Evolutionary conservation across 2,888 invertebrate species (phyloP).

Genomic region (Agonopterix arenella): DNA sequence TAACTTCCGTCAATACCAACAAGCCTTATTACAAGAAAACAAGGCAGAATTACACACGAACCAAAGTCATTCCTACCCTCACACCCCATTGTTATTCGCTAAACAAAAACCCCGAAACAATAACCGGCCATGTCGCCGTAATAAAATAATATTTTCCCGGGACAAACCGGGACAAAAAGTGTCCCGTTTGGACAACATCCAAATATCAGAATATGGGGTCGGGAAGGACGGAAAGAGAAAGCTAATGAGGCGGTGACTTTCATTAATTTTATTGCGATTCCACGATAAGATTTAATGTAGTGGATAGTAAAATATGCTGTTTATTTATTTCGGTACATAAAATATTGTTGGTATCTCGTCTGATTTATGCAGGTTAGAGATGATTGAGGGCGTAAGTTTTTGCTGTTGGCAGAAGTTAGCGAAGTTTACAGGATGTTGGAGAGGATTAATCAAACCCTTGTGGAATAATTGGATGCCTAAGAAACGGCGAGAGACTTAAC

Average conservation of each 20-base stretch:
- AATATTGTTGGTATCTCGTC: not conserved
- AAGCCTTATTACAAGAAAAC: not conserved
- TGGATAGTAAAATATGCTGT: conserved; percentile 2
- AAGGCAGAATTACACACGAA: conserved; percentile 1
- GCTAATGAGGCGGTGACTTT: conserved; percentile 19
- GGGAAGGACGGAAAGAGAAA: conserved; percentile 13
- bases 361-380: not conserved
- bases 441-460: too few relatives aligned
- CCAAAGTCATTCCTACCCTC: not conserved
- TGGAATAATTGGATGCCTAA: too few relatives aligned
- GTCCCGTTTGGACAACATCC: conserved; percentile 24
- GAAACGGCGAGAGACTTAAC: too few relatives aligned
- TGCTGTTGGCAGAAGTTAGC: too few relatives aligned
- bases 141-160: conserved; percentile 18
- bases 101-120: conserved; percentile 16
- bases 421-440: too few relatives aligned
- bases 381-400: too few relatives aligned
- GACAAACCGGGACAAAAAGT: conserved; percentile 13
- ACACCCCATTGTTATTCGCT: conserved; percentile 2
- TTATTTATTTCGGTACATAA: not conserved
- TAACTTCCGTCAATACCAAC: not conserved
- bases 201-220: conserved; percentile 18
- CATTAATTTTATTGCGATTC: conserved; percentile 21
- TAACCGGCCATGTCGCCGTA: conserved; percentile 10
- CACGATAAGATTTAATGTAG: conserved; percentile 11